phyloP scores from a whole-genome alignment of 2,797 vertebrate species.

The Enoplosus armatus region DNA sequence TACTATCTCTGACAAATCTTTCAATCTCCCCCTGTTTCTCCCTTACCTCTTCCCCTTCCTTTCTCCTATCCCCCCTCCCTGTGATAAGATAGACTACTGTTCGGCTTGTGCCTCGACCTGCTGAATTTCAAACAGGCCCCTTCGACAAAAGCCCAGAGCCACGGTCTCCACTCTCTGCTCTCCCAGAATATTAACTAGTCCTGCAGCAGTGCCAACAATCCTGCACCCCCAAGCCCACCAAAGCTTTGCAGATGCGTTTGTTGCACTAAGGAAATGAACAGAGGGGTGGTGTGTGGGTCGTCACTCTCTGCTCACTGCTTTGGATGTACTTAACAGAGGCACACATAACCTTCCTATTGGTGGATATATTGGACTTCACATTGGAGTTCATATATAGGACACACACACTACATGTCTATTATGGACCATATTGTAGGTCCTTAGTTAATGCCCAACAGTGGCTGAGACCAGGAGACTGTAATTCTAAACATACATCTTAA shows the following conservation, averaged over 20 bases:
- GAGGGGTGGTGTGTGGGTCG: not conserved
- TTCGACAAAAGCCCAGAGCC: slow-evolving; percentile 69
- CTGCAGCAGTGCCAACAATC: slow-evolving; percentile 55
- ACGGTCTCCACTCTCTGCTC: slow-evolving; percentile 63
- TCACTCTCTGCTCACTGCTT: not conserved
- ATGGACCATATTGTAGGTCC: not conserved
- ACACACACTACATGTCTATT: not conserved
- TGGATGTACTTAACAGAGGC: not conserved
- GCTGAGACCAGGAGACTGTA: not conserved
- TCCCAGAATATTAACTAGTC: slow-evolving; percentile 77
- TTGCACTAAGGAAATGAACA: slow-evolving; percentile 27
- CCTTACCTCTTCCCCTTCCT: slow-evolving; percentile 37
- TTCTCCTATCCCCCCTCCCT: slow-evolving; percentile 60
- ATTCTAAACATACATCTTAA: not conserved
- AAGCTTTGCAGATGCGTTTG: slow-evolving; percentile 39
- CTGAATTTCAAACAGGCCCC: slow-evolving; percentile 81
- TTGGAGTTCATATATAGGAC: not conserved
- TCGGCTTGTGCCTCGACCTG: slow-evolving; percentile 70
- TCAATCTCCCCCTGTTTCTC: slow-evolving; percentile 52
- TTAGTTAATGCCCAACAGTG: not conserved
- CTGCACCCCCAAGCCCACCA: slow-evolving; percentile 19
- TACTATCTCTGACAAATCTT: slow-evolving; percentile 49
- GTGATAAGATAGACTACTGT: slow-evolving; percentile 78
- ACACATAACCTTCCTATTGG: not conserved
- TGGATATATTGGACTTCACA: not conserved